Percentiles rank a stretch among this genome's conserved stretches.
Conservation (phyloP, 2,888 invertebrate genomes). For the Heteromurus nitidus region DNA sequence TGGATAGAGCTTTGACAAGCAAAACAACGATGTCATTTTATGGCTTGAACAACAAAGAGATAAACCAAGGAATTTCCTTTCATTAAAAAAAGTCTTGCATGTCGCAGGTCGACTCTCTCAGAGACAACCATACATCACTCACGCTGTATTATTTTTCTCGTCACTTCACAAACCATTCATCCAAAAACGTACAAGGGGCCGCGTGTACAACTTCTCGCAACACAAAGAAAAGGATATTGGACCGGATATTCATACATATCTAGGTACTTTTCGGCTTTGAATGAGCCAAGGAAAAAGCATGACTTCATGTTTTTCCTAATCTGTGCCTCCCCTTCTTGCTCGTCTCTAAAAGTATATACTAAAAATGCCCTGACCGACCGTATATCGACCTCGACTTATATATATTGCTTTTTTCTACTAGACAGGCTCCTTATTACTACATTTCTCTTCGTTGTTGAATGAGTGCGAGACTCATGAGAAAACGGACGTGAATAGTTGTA, state of each 20-base stretch:
- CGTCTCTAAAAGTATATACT: no score
- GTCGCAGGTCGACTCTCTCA: neutral
- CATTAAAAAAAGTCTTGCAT: neutral
- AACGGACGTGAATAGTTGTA: conserved; percentile 47
- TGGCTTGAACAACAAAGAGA: no score
- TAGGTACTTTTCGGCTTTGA: conserved; percentile 1
- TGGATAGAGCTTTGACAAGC: no score
- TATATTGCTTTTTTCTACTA: no score
- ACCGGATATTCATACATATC: conserved; percentile 6
- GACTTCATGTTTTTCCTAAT: no score
- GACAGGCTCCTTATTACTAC: no score
- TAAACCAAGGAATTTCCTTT: neutral
- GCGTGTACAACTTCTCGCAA: neutral
- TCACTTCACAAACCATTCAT: neutral
- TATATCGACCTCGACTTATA: no score
- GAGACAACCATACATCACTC: neutral
- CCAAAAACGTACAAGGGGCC: conserved; percentile 6
- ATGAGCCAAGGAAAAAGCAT: neutral
- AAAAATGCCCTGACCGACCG: neutral
- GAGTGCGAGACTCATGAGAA: no score
- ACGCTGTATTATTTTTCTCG: neutral
- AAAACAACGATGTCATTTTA: no score
- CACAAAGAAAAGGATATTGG: neutral
- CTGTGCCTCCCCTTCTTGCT: no score
- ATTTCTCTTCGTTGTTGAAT: no score